phyloP scores from a whole-genome alignment of 1,140 invertebrate genomes.

The Popillia japonica region DNA sequence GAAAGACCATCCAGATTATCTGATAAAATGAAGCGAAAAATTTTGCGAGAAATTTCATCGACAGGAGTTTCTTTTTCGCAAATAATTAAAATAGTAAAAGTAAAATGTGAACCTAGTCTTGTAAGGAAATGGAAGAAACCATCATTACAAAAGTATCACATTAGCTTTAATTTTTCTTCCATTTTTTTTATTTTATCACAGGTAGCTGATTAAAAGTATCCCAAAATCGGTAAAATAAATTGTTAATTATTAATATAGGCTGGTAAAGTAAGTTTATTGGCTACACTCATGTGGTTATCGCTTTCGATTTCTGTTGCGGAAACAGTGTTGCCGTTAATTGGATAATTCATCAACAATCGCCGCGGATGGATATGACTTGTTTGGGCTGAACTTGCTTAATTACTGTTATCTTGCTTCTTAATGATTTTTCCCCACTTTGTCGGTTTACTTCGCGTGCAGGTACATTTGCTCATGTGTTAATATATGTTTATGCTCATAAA shows the following conservation, averaged over 20 bases:
- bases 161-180: no score
- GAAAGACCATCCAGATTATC: no score
- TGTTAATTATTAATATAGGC: not conserved
- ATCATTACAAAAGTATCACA: no score
- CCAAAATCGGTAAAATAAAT: not conserved
- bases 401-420: not conserved
- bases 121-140: no score
- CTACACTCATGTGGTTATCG: constrained; percentile 15
- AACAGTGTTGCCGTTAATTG: constrained; percentile 28
- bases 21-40: no score
- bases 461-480: not conserved
- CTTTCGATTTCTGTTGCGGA: constrained; percentile 31
- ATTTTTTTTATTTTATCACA: not conserved
- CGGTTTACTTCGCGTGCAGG: not conserved
- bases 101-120: no score
- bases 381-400: constrained; percentile 2
- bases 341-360: constrained; percentile 8
- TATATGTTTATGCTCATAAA: no score
- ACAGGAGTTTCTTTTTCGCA: no score
- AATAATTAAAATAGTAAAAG: no score
- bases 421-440: not conserved
- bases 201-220: not conserved
- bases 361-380: not conserved
- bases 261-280: not conserved
- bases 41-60: no score